These are phyloP conservation scores for Hermetia illucens DNA, from an alignment of 1,140 invertebrate genomes.

Conservation along the genomic window DNA sequence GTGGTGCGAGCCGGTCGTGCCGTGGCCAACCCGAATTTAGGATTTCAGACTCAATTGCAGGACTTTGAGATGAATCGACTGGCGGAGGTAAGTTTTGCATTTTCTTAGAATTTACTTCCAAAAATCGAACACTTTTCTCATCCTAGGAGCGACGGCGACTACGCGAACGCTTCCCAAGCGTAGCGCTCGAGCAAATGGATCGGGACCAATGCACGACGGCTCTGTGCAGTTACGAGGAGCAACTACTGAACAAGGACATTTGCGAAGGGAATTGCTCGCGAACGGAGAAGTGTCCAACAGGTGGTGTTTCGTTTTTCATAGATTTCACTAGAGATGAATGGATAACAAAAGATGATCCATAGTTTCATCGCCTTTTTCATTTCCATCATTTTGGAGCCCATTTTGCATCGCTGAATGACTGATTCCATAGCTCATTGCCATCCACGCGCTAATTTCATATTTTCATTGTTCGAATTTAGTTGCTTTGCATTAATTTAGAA, in stretches of 20 bases:
- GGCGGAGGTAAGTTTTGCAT: conserved; percentile 44
- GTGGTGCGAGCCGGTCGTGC: conserved; percentile 78
- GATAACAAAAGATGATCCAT: not conserved
- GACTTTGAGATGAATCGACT: conserved; percentile 78
- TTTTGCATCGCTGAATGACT: too few relatives aligned
- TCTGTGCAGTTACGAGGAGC: conserved; percentile 65
- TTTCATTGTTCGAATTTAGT: too few relatives aligned
- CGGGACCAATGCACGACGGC: conserved; percentile 58
- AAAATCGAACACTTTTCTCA: conserved; percentile 4
- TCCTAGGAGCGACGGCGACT: conserved; percentile 65
- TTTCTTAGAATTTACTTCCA: not conserved
- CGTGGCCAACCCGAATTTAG: conserved; percentile 89
- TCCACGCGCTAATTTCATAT: too few relatives aligned
- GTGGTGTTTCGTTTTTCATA: conserved; percentile 36
- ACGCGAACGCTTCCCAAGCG: conserved; percentile 67
- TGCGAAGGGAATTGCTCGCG: conserved; percentile 74
- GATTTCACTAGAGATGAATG: conserved; percentile 19
- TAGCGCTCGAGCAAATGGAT: conserved; percentile 57
- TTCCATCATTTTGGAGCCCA: too few relatives aligned
- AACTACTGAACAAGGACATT: conserved; percentile 58
- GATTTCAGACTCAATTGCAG: conserved; percentile 86
- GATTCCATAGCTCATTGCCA: too few relatives aligned
- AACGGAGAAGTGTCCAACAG: conserved; percentile 71
- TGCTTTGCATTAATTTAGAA: too few relatives aligned
- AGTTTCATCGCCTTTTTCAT: too few relatives aligned